Evolutionary conservation across 2,888 invertebrate species (phyloP).

Genomic region (Anoplius nigerrimus): DNA sequence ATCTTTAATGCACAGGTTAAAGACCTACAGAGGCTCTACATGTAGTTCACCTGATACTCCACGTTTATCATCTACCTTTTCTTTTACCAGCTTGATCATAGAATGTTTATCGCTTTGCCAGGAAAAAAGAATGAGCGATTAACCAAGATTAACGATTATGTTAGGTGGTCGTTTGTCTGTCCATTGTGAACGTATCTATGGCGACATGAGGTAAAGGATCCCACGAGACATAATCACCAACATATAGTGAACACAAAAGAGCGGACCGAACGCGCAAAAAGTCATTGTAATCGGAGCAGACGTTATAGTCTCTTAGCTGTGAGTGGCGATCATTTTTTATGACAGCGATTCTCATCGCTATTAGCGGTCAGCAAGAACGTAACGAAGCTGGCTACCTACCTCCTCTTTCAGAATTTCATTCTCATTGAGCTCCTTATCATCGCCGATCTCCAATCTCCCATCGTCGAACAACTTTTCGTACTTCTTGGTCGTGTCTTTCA

Average conservation of each 20-base stretch:
- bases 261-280: background rate
- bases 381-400: conserved; percentile 24
- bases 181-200: too few relatives aligned
- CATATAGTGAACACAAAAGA: background rate
- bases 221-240: too few relatives aligned
- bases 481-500: conserved; percentile 53
- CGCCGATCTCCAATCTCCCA: conserved; percentile 38
- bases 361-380: too few relatives aligned
- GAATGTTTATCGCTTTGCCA: too few relatives aligned
- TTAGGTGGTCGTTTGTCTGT: too few relatives aligned
- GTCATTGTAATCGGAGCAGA: too few relatives aligned
- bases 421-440: conserved; percentile 38
- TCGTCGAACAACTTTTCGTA: conserved; percentile 51
- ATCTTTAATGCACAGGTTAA: background rate
- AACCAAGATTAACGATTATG: too few relatives aligned
- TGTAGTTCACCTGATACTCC: background rate
- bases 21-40: background rate
- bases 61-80: background rate
- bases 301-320: too few relatives aligned
- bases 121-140: too few relatives aligned
- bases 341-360: too few relatives aligned
- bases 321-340: too few relatives aligned
- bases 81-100: background rate
- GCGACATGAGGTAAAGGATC: too few relatives aligned
- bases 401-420: conserved; percentile 36